Base-by-base conservation (phyloP, 2,113 vertebrate genomes). In the Gila orcuttii region DNA sequence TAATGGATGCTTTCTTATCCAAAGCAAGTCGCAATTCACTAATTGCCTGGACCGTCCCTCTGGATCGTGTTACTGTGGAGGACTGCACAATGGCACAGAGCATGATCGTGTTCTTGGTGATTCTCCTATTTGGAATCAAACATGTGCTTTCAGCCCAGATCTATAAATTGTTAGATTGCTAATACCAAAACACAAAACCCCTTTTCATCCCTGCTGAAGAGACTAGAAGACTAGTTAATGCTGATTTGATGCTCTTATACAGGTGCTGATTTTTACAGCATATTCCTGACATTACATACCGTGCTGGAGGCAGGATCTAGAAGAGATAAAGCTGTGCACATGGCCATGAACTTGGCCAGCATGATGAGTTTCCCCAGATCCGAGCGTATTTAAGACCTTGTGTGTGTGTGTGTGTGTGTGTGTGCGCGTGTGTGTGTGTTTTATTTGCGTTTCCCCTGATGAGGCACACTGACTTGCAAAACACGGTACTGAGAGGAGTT, bases 291-390 rank as follows among this genome's bases (percentile, higher is more conserved):
- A 39, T 71, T 71, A 42, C 10, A 11, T 73, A 10, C 17, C 13
- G 42, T 21, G 62, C 62, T 52, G 39, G 3, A 82, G 28, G 28
- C 75, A 33, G 66, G 25, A 36, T 33, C 28, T 69, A 69, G 31
- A 36, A 3, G 66, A 31, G 50, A 77, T 52, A 82, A 64, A 47
- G n/a, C 57, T 79, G 9, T 64, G 50, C 52, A 39, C 33, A 79
- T 52, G 68, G 55, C 17, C 88, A 89, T 93, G 93, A 93, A 91
- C 90, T 93, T 93, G 92, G 90, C 89, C 89, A 89, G 87, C 90
- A 90, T 92, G 91, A 93, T 59, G 36, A 39, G 64, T 77, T 88
- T 78, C 64, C 55, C 80, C 60, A 39, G 66, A 31, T 60, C 33
- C 11, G 25, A 62, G 55, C 82, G 31, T 84, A 77, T 85, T 55